These are phyloP conservation scores for Sepiola atlantica DNA, from an alignment of 2,888 invertebrate species.

Conservation along the genomic window DNA sequence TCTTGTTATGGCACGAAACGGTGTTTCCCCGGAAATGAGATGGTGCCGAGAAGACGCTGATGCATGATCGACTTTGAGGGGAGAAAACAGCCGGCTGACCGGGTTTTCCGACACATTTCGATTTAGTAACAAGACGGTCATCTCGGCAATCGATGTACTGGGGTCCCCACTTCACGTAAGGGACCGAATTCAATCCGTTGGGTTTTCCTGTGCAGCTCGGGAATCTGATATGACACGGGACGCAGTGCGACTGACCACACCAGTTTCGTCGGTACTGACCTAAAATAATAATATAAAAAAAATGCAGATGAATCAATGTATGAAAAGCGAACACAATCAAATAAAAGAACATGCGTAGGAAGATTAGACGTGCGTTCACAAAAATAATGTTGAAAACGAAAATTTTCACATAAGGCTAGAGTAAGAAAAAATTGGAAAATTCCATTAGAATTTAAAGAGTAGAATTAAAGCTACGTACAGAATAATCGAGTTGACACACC, in stretches of 20 bases:
- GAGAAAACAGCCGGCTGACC: slow-evolving; percentile 38
- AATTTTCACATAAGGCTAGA: no score
- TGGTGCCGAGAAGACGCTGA: slow-evolving; percentile 34
- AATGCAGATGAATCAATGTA: not conserved
- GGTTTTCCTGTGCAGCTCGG: slow-evolving; percentile 39
- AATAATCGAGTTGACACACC: no score
- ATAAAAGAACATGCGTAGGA: no score
- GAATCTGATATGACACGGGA: slow-evolving; percentile 37
- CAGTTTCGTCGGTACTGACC: slow-evolving; percentile 32
- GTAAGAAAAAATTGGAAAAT: no score
- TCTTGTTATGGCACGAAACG: not conserved
- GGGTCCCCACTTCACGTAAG: slow-evolving; percentile 20
- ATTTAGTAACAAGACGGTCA: not conserved
- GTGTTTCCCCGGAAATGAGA: not conserved
- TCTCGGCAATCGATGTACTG: slow-evolving; percentile 40
- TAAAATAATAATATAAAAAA: not conserved
- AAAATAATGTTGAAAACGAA: no score
- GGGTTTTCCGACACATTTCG: not conserved
- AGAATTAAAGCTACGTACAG: no score
- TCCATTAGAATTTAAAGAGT: no score
- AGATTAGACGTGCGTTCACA: no score
- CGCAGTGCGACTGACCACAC: slow-evolving; percentile 40
- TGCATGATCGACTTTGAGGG: not conserved
- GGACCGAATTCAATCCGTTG: not conserved
- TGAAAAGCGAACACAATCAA: no score